These are phyloP conservation scores for Schizopygopsis pylzovi DNA, from an alignment of 2,797 vertebrate species.

Conservation along the genomic window DNA sequence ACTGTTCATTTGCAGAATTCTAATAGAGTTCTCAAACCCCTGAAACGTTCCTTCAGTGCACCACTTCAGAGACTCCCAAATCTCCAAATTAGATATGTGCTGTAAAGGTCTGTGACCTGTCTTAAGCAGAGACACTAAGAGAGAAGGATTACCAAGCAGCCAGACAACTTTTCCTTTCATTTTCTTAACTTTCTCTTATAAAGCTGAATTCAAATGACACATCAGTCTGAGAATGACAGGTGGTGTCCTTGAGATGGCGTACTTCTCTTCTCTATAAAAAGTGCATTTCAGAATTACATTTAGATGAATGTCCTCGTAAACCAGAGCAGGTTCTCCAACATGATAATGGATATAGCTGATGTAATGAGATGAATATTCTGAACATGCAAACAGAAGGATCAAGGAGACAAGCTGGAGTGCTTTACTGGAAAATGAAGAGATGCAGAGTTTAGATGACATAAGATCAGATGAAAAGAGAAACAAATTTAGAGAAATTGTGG, in stretches of 20 bases:
- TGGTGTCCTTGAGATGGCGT: constrained; percentile 36
- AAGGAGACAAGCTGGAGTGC: not conserved
- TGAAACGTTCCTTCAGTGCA: constrained; percentile 51
- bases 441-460: not conserved
- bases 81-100: constrained; percentile 54
- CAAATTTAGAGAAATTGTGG: not conserved
- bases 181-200: constrained; percentile 42
- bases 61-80: constrained; percentile 54
- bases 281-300: constrained; percentile 53
- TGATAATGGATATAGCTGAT: constrained; percentile 24
- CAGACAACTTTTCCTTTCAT: constrained; percentile 47
- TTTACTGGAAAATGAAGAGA: constrained; percentile 17
- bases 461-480: not conserved
- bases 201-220: constrained; percentile 20
- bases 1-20: constrained; percentile 62
- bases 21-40: constrained; percentile 61
- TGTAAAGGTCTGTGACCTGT: constrained; percentile 56
- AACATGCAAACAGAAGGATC: constrained; percentile 44
- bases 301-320: constrained; percentile 50
- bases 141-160: constrained; percentile 41
- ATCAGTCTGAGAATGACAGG: constrained; percentile 40
- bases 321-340: constrained; percentile 8
- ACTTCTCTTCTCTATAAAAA: constrained; percentile 49
- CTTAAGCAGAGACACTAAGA: constrained; percentile 38
- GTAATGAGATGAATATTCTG: constrained; percentile 52